Conservation (phyloP, 2,888 invertebrate genomes). For the Orthosia gothica region DNA sequence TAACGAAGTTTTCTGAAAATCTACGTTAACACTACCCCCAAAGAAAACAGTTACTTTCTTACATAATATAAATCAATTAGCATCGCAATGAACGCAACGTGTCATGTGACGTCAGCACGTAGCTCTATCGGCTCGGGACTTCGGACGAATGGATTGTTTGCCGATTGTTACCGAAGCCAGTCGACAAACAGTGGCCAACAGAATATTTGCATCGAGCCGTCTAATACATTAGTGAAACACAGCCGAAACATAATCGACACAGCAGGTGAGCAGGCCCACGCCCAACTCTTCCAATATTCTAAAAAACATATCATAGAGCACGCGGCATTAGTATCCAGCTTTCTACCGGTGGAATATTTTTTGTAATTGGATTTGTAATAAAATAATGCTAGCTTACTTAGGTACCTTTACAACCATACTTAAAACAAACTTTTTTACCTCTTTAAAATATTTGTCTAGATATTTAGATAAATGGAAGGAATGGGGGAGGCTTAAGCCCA, state of each 20-base stretch:
- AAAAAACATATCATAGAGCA: not conserved
- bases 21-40: not conserved
- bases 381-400: too few relatives aligned
- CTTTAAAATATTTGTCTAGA: not conserved
- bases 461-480: too few relatives aligned
- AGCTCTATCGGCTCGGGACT: not conserved
- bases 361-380: too few relatives aligned
- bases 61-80: not conserved
- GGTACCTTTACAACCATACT: too few relatives aligned
- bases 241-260: too few relatives aligned
- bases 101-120: not conserved
- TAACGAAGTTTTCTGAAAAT: not conserved
- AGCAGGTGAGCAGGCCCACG: not conserved
- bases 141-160: slow-evolving; percentile 30
- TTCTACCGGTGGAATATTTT: too few relatives aligned
- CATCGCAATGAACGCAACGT: not conserved
- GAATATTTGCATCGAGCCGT: slow-evolving; percentile 70
- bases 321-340: too few relatives aligned
- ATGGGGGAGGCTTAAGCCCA: too few relatives aligned
- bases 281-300: not conserved
- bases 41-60: not conserved
- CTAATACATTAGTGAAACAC: slow-evolving; percentile 68
- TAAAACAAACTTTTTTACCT: not conserved
- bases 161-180: slow-evolving; percentile 37
- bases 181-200: slow-evolving; percentile 41